Percentiles rank a stretch among this genome's conserved stretches.
Conservation (phyloP, 2,888 invertebrate species). For the Tachina grossa region DNA sequence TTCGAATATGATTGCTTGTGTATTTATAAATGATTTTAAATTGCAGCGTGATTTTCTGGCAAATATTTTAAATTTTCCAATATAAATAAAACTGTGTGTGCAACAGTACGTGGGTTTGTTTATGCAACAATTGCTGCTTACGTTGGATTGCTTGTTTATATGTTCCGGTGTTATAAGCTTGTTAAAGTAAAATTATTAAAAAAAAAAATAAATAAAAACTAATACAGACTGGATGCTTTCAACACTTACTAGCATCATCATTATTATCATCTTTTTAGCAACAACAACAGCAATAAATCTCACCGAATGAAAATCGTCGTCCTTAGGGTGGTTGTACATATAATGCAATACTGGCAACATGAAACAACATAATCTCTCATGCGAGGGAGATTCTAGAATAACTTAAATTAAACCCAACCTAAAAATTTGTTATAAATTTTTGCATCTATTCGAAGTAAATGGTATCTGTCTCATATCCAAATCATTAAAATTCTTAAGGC, state of each 20-base stretch:
- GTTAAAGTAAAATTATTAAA: constrained; percentile 46
- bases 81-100: neutral
- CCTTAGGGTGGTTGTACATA: constrained; percentile 64
- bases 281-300: constrained; percentile 36
- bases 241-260: constrained; percentile 61
- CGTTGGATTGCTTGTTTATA: constrained; percentile 28
- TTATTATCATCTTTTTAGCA: constrained; percentile 36
- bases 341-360: constrained; percentile 38
- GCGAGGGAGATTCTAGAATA: neutral
- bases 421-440: neutral
- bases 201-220: constrained; percentile 36
- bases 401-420: neutral
- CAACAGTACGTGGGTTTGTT: neutral
- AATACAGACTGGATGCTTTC: constrained; percentile 44
- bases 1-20: constrained; percentile 12
- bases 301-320: constrained; percentile 51
- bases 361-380: neutral
- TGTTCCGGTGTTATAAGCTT: constrained; percentile 59
- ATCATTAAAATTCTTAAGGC: neutral
- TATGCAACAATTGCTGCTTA: neutral
- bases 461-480: too few species aligned
- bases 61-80: constrained; percentile 66
- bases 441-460: too few species aligned
- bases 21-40: constrained; percentile 65
- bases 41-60: constrained; percentile 65